phyloP scores from a whole-genome alignment of 2,888 invertebrate genomes.

The Nomada fabriciana region DNA sequence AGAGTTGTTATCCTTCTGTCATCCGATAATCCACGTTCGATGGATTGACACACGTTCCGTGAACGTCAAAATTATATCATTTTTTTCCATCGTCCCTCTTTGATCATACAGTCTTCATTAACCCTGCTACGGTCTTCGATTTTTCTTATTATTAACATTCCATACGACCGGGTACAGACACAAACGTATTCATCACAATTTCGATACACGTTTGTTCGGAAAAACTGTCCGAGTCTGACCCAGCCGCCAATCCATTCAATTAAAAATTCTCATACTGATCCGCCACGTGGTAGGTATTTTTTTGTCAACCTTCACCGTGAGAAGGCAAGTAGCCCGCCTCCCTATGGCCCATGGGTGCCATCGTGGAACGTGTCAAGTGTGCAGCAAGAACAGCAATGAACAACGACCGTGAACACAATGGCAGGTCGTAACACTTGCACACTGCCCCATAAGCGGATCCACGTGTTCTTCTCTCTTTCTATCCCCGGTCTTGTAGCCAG shows the following conservation, averaged over 20 bases:
- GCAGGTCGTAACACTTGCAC: slow-evolving; percentile 76
- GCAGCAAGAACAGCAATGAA: slow-evolving; percentile 65
- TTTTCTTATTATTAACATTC: too few relatives aligned
- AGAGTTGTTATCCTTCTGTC: slow-evolving; percentile 63
- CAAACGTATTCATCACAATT: too few relatives aligned
- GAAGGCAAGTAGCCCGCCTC: slow-evolving; percentile 57
- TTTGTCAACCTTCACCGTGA: slow-evolving; percentile 53
- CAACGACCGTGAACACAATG: slow-evolving; percentile 77
- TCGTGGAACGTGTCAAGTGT: slow-evolving; percentile 75
- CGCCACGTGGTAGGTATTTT: slow-evolving; percentile 3
- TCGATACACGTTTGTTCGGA: not conserved
- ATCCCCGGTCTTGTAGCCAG: not conserved
- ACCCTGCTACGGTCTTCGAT: too few relatives aligned
- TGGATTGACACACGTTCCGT: slow-evolving; percentile 63
- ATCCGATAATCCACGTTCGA: slow-evolving; percentile 67
- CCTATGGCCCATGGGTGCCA: slow-evolving; percentile 77
- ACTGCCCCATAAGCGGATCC: slow-evolving; percentile 58
- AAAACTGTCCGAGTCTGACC: not conserved
- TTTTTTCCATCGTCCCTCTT: not conserved
- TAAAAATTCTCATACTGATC: slow-evolving; percentile 11
- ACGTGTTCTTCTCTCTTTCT: slow-evolving; percentile 29
- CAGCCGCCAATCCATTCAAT: not conserved
- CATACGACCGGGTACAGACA: too few relatives aligned
- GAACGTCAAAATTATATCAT: not conserved
- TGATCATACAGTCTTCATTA: too few relatives aligned